phyloP scores from a whole-genome alignment of 2,797 vertebrate genomes.

The Parauchenoglanis punctatus region DNA sequence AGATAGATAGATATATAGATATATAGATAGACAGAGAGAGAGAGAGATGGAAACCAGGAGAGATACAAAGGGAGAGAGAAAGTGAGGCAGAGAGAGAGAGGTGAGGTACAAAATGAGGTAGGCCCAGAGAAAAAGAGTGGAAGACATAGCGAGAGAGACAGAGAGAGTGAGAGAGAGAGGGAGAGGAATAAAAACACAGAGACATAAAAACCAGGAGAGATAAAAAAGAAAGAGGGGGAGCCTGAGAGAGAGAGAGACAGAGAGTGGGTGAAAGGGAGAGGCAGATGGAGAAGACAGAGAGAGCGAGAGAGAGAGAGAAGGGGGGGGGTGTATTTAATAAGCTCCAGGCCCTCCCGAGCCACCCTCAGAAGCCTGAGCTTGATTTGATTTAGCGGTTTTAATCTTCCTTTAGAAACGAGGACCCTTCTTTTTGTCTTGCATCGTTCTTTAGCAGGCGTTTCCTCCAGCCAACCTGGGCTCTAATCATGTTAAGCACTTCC shows the following conservation, averaged over 20 bases:
- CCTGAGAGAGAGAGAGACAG: not conserved
- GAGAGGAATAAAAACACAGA: not conserved
- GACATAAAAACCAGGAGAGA: not conserved
- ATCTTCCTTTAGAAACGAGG: slow-evolving; percentile 64
- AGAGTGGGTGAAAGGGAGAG: not conserved
- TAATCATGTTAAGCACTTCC: slow-evolving; percentile 72
- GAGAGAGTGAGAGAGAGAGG: not conserved
- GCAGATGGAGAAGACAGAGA: not conserved
- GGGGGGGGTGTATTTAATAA: slow-evolving; percentile 58
- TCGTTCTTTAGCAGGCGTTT: slow-evolving; percentile 61
- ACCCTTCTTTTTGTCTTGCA: slow-evolving; percentile 60
- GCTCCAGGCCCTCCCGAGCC: slow-evolving; percentile 64
- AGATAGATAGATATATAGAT: not conserved
- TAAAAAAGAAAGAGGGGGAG: not conserved
- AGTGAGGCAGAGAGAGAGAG: not conserved
- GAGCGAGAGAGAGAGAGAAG: not conserved
- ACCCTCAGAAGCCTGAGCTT: slow-evolving; percentile 61
- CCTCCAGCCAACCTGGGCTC: slow-evolving; percentile 60
- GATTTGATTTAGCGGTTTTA: slow-evolving; percentile 73
- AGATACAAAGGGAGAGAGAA: not conserved
- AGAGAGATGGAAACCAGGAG: not conserved
- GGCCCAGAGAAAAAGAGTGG: too few relatives aligned
- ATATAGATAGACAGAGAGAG: not conserved
- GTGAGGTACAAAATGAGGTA: too few relatives aligned
- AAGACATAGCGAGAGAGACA: too few relatives aligned